phyloP scores from a whole-genome alignment of 2,113 vertebrate genomes.

The Strix uralensis region DNA sequence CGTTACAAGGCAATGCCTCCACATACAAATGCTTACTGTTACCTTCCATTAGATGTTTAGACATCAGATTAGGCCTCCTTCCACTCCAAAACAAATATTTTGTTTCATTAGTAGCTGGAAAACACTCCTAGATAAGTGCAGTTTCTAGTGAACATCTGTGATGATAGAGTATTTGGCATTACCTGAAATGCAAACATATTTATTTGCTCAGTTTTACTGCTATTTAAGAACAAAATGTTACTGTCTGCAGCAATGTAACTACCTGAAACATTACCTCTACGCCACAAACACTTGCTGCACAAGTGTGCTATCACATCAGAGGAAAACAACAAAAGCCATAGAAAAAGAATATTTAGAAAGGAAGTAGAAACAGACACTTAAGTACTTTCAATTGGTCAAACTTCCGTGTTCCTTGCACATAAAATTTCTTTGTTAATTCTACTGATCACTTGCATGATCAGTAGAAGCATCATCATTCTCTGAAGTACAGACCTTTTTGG shows the following conservation, averaged over 20 bases:
- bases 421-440: background rate
- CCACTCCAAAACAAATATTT: background rate
- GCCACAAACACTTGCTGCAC: background rate
- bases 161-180: background rate
- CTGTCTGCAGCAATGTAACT: background rate
- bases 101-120: background rate
- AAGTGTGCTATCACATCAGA: background rate
- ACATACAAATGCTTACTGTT: background rate
- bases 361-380: background rate
- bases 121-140: background rate
- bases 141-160: background rate
- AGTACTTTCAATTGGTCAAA: background rate
- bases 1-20: background rate
- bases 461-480: background rate
- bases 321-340: background rate
- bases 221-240: background rate
- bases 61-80: background rate
- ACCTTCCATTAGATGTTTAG: background rate
- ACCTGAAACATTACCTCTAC: background rate
- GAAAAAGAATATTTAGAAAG: background rate
- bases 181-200: background rate
- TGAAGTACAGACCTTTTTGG: background rate
- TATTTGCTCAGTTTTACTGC: background rate
- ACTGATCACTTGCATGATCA: background rate
- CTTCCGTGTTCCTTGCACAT: background rate